Conservation (phyloP, 2,888 invertebrate genomes). For the Eugnorisma glareosa region DNA sequence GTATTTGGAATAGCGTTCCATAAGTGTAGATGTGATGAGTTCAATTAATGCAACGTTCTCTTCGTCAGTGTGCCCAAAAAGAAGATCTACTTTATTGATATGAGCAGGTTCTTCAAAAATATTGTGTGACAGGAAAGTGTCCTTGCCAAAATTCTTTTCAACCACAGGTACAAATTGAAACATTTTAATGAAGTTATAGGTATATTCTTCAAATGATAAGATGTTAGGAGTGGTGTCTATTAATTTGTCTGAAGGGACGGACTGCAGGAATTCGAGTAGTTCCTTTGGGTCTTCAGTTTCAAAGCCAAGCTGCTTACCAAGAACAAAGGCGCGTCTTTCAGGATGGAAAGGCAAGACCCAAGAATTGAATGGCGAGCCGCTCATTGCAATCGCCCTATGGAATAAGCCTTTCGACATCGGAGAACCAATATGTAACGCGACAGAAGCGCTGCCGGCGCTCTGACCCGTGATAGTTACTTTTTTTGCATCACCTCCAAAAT, state of each 20-base stretch:
- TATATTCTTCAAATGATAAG: constrained; percentile 29
- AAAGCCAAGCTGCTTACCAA: constrained; percentile 40
- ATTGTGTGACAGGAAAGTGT: constrained; percentile 30
- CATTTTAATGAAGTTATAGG: constrained; percentile 19
- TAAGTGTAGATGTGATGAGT: neutral
- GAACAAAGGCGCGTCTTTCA: constrained; percentile 32
- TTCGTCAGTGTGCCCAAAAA: constrained; percentile 36
- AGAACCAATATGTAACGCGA: constrained; percentile 29
- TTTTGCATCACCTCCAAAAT: constrained; percentile 37
- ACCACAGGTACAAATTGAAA: constrained; percentile 42
- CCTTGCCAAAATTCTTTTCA: constrained; percentile 25
- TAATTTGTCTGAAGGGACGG: constrained; percentile 25
- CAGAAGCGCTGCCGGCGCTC: constrained; percentile 38
- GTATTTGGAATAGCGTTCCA: constrained; percentile 16
- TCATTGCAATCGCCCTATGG: constrained; percentile 30
- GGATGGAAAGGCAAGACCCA: constrained; percentile 29
- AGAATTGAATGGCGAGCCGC: constrained; percentile 17
- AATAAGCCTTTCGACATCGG: constrained; percentile 42
- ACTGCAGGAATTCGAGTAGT: constrained; percentile 37
- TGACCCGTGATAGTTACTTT: constrained; percentile 40
- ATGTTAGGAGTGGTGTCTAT: constrained; percentile 26
- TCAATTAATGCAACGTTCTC: neutral
- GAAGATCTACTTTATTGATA: constrained; percentile 34
- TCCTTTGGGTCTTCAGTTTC: constrained; percentile 15
- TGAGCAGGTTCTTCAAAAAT: neutral